Base-by-base conservation (phyloP, 2,888 invertebrate species). In the Automeris io region DNA sequence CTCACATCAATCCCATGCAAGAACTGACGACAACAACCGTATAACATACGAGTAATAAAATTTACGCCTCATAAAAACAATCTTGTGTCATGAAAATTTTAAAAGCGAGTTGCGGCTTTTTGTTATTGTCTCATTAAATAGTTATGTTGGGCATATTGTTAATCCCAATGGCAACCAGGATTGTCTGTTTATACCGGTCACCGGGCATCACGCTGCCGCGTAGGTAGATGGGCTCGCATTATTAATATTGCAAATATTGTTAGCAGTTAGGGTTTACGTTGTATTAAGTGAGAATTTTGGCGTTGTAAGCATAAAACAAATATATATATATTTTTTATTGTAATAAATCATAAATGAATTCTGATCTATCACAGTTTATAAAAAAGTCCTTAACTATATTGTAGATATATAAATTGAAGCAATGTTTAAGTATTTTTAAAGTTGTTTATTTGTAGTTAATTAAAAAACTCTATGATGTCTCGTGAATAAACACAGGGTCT, bases 201-300 rank as follows among this genome's bases (percentile, higher is more conserved):
- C 70, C 67, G 60, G 58, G 53, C 70, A 73, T 70, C 66, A 66
- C 61, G 61, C 65, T 54, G 57, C 45, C 56, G 16, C 29, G 29
- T 13, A n/a, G 29, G 16, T 6, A 52, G 57, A 52, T 49, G 55
- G 54, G 57, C 57, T 63, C 66, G 67, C 65, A 73, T 80, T 79
- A 81, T 83, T 82, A 82, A 83, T 82, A 81, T 80, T 82, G 76
- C 75, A 82, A 83, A 81, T 76, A 76, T 79, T 75, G 75, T 82
- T 81, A 79, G 76, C 78, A 76, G 77, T 75, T 71, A 70, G 58
- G 63, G 47, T 23, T 12, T 12, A 37, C 23, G 23, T 23, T 18
- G 23, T 37, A 37, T 37, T 23, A 37, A 24, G 32, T 23, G 23
- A 23, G 11, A 12, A 9, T 31, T 37, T 13, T n/a, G n/a, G n/a